Evolutionary conservation across 1,140 invertebrate species (phyloP), one percentile per base, ranked within the genome.

Genomic region (Eciton burchellii): DNA sequence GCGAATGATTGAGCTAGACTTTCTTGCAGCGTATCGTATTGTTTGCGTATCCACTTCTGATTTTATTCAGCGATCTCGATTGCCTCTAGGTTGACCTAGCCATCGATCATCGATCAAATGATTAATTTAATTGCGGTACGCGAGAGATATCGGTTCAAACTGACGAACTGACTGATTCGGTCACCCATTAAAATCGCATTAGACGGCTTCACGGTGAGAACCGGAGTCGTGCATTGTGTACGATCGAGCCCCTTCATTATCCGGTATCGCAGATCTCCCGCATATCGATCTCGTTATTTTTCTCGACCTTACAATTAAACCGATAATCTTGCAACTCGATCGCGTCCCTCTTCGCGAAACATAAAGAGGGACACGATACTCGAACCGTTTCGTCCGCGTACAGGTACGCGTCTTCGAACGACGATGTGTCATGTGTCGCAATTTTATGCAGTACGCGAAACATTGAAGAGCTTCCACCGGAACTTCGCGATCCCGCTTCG

Each of bases 221-320:
- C 29, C n/a, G 19, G 35, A 77, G 19, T 68, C 35, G 19, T 47
- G 6, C 6, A 6, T 35, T 35, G 2, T 35, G 62, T 24, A 62
- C 24, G 19, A 11, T 49, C 62, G 49, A 49, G 16, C 68, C 11
- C 62, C 66, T 77, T 68, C 59, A 81, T 59, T 41, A 1, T 71
- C 41, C 41, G 41, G 5, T 29, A 6, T 59, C 66, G 41, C 29
- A 81, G 45, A 81, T 81, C n/a, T 81, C 63, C 16, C 41, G 1
- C 43, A 59, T 45, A 8, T 81, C 66, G 41, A 81, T 81, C 41
- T 81, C 26, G 9, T 71, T 81, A 81, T 21, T 81, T 71, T 59
- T 65, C 54, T 72, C 77, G 54, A 43, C 12, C 11, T 72, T 81
- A n/a, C n/a, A 71, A 81, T 81, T 81, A 81, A 81, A 60, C 45